Base-by-base conservation (phyloP, 2,797 vertebrate genomes). In the Leptodactylus fallax region DNA sequence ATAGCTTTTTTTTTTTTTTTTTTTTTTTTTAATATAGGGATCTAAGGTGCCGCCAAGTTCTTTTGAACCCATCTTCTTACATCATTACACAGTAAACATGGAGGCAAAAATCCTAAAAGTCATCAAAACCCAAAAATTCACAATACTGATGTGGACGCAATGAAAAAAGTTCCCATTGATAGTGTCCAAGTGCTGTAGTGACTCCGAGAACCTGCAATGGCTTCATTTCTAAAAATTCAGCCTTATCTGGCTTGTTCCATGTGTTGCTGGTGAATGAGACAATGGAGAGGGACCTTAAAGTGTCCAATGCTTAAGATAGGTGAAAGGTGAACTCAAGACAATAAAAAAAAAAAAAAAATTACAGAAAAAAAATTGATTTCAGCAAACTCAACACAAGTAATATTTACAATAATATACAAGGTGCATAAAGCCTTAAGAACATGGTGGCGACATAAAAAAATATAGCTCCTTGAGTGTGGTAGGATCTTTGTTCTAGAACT, bases 181-280 rank as follows among this genome's bases (percentile, higher is more conserved):
- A 11, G 17, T 9, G 25, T 21, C 23, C 19, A 19, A 19, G 63
- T 36, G 17, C 21, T 36, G 25, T 58, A 49, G 5, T 45, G 81
- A 36, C 55, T 72, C 27, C 23, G 45, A 56, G 49, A 10, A 61
- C 21, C 11, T 60, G 6, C 51, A 60, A 84, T 74, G 55, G 69
- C 67, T 84, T 74, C 21, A 71, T 72, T 69, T 71, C 67, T 53
- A 56, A 56, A 36, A 83, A 72, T 61, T 60, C 69, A 84, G 69
- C 74, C 82, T 55, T 53, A 45, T 86, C 53, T 71, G 23, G 71
- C 78, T 72, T 19, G 14, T 19, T 72, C 55, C 27, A 74, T 19
- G 36, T 58, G 71, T 72, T 81, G 78, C 69, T 81, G 79, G 85
- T 87, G 85, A 72, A n/a, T 25, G 21, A 80, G 17, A 71, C 27